A percentile compares a stretch with the other conserved stretches of the same genome.
Evolutionary conservation across 2,797 vertebrate genomes (phyloP).

Genomic region (Zalophus californianus): DNA sequence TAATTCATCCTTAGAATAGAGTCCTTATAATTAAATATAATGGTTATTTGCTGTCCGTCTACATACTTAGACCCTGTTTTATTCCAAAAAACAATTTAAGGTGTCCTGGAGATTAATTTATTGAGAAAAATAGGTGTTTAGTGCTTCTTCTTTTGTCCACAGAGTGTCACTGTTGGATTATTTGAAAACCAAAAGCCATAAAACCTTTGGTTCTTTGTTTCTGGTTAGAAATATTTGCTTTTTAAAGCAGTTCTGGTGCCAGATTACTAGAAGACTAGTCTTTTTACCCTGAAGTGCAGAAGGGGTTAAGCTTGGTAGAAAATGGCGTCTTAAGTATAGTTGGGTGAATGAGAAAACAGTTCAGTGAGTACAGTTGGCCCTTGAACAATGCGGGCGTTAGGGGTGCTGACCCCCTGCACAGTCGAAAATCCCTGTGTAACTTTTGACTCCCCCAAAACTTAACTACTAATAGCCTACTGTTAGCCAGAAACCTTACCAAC

Average conservation of each 20-base stretch:
- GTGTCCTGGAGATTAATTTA: constrained; percentile 21
- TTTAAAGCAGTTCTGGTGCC: constrained; percentile 50
- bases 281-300: constrained; percentile 38
- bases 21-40: constrained; percentile 27
- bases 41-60: not conserved
- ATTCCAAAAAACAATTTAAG: constrained; percentile 47
- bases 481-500: not conserved
- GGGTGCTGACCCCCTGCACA: not conserved
- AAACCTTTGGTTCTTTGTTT: constrained; percentile 62
- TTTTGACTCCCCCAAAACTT: not conserved
- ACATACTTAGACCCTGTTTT: constrained; percentile 41
- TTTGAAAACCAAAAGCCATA: constrained; percentile 58
- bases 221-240: constrained; percentile 58
- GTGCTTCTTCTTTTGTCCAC: constrained; percentile 79
- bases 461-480: not conserved
- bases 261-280: not conserved
- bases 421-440: not conserved
- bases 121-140: constrained; percentile 41
- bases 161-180: constrained; percentile 82
- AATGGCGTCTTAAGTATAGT: constrained; percentile 5
- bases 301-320: not conserved
- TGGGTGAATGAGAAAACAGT: constrained; percentile 53
- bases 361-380: not conserved
- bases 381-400: not conserved
- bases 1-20: constrained; percentile 22